Evolutionary conservation across 2,888 invertebrate genomes (phyloP).

Genomic region (Tridacna gigas): DNA sequence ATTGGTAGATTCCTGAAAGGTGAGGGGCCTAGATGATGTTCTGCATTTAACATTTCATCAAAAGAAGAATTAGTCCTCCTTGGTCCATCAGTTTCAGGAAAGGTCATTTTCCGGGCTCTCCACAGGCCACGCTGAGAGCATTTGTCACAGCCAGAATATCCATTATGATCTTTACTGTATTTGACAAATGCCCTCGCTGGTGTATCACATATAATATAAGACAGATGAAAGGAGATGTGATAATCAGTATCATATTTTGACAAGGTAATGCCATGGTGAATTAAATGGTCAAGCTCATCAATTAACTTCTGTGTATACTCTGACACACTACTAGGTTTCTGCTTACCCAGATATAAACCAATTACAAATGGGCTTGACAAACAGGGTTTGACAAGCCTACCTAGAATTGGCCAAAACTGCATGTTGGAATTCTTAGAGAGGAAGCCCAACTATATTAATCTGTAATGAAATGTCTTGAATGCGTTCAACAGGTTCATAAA

Average conservation of each 20-base stretch:
- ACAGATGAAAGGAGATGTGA: slow-evolving; percentile 11
- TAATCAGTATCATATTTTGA: not conserved
- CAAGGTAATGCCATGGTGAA: not conserved
- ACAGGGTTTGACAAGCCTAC: slow-evolving; percentile 16
- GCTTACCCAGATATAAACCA: slow-evolving; percentile 30
- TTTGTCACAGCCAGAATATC: slow-evolving; percentile 40
- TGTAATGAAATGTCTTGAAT: slow-evolving; percentile 10
- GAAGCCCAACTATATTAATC: slow-evolving; percentile 32
- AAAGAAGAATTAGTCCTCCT: slow-evolving; percentile 61
- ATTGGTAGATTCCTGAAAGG: slow-evolving; percentile 57
- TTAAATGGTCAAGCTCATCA: slow-evolving; percentile 26
- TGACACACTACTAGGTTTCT: not conserved
- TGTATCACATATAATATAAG: slow-evolving; percentile 43
- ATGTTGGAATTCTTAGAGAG: slow-evolving; percentile 34
- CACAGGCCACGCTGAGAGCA: slow-evolving; percentile 23
- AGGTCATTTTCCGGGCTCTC: slow-evolving; percentile 45
- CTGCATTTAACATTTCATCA: slow-evolving; percentile 48
- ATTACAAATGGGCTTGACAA: slow-evolving; percentile 33
- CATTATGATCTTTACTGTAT: slow-evolving; percentile 32
- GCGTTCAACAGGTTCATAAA: not conserved
- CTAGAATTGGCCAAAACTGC: slow-evolving; percentile 42
- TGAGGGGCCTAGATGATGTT: slow-evolving; percentile 61
- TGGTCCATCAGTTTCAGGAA: slow-evolving; percentile 51
- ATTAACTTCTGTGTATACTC: slow-evolving; percentile 14
- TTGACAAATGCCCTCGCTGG: slow-evolving; percentile 39